These are phyloP conservation scores for Acanthopleura granulata DNA, from an alignment of 2,888 invertebrate genomes.

Conservation along the genomic window DNA sequence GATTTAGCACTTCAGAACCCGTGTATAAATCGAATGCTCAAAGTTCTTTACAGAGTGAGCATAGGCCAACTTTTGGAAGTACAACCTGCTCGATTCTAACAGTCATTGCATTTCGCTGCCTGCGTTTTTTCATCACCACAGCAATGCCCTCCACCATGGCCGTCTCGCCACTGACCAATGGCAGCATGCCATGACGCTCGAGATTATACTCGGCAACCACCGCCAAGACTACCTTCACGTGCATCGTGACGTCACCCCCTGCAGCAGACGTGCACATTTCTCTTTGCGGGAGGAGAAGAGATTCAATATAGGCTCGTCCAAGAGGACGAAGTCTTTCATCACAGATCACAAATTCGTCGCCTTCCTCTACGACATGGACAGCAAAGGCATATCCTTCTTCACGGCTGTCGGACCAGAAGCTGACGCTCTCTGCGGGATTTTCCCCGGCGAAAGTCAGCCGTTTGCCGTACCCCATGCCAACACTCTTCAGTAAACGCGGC, in stretches of 20 bases:
- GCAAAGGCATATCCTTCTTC: slow-evolving; percentile 80
- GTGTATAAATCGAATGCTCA: slow-evolving; percentile 22
- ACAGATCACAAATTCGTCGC: slow-evolving; percentile 82
- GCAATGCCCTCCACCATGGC: slow-evolving; percentile 42
- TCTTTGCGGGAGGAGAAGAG: slow-evolving; percentile 39
- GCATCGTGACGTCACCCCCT: slow-evolving; percentile 35
- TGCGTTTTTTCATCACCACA: slow-evolving; percentile 40
- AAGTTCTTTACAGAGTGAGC: slow-evolving; percentile 39
- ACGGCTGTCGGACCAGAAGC: slow-evolving; percentile 84
- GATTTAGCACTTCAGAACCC: too few species aligned
- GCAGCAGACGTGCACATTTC: slow-evolving; percentile 38
- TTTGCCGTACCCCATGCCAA: slow-evolving; percentile 82
- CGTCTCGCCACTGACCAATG: slow-evolving; percentile 38
- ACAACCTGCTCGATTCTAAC: slow-evolving; percentile 37
- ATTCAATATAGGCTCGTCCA: slow-evolving; percentile 42
- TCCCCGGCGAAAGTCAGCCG: slow-evolving; percentile 81
- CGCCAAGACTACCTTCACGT: slow-evolving; percentile 41
- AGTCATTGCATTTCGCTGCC: slow-evolving; percentile 36
- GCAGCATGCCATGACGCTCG: slow-evolving; percentile 35
- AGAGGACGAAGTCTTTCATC: slow-evolving; percentile 34
- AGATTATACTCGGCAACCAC: slow-evolving; percentile 45
- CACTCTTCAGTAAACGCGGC: slow-evolving; percentile 77
- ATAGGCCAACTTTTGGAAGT: slow-evolving; percentile 37
- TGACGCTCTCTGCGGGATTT: slow-evolving; percentile 77
- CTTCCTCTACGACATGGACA: slow-evolving; percentile 74